Base-by-base conservation (phyloP, 2,888 invertebrate species). In the Punctoribates punctum region DNA sequence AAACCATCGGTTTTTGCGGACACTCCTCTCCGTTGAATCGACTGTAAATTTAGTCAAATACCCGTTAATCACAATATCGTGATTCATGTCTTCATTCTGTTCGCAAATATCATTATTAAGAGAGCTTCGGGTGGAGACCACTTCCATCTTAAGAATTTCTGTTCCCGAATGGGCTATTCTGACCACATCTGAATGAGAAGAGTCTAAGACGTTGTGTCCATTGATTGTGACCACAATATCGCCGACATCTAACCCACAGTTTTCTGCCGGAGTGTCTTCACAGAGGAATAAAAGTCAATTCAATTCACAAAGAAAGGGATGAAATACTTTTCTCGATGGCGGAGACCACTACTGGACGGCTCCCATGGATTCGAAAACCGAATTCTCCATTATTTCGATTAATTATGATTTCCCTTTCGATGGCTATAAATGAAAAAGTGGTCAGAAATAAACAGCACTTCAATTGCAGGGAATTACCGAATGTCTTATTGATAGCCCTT, bases 301-400 rank as follows among this genome's bases (percentile, higher is more conserved):
- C 17, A 25, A 25, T 9, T 4, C 17, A 6, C 17, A 15, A 38
- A 73, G 42, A 34, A 8, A 57, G 1, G 1, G 29, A 67, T n/a
- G 20, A 74, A 79, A 79, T 78, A 84, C 84, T 94, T 48, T 92
- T 91, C 85, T 96, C 96, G 80, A 96, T 94, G 27, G 94, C 94
- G 4, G 96, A 95, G 38, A 96, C 94, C 17, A 96, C 94, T n/a
- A 96, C 95, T 0, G 96, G 96, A 82, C 93, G 93, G 77, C 94
- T 93, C 34, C 96, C 96, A 81, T 96, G 94, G 82, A 97, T 95
- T 78, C 96, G 89, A 84, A 97, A 95, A 17, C 96, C 96, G 83
- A 95, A 96, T 83, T 95, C 96, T 48, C 93, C 93, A 25, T 85
- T 85, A 81, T 91, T 91, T 74, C 92, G 89, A 79, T 89, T 89